A percentile compares a stretch with the other conserved stretches of the same genome.
phyloP scores from a whole-genome alignment of 2,113 vertebrate species.

The Triplophysa siluroides region DNA sequence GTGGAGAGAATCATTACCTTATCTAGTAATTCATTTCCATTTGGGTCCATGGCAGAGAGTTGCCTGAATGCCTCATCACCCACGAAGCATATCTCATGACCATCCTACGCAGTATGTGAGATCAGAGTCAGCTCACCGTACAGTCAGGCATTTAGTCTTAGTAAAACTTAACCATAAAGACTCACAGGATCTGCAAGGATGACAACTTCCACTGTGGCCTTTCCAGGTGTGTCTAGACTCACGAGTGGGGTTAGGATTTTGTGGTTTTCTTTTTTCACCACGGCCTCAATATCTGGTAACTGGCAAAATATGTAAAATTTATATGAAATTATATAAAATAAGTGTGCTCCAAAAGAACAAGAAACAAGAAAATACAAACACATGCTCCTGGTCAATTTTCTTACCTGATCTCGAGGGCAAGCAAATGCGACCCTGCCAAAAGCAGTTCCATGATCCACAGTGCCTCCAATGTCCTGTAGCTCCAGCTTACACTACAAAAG shows the following conservation, averaged over 20 bases:
- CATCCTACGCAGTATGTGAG: constrained; percentile 74
- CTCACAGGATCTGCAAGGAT: constrained; percentile 95
- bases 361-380: neutral
- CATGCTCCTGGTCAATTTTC: neutral
- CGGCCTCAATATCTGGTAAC: constrained; percentile 82
- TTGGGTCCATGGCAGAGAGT: constrained; percentile 85
- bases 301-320: too few species aligned
- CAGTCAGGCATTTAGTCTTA: neutral
- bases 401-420: constrained; percentile 87
- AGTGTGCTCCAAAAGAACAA: neutral
- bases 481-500: constrained; percentile 88
- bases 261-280: constrained; percentile 88
- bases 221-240: constrained; percentile 94
- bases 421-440: constrained; percentile 96
- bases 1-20: constrained; percentile 68
- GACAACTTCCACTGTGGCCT: constrained; percentile 94
- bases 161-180: constrained; percentile 16
- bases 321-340: neutral
- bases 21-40: constrained; percentile 81
- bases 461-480: constrained; percentile 71
- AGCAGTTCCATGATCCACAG: constrained; percentile 85
- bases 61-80: constrained; percentile 90
- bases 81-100: constrained; percentile 97
- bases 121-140: neutral
- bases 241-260: constrained; percentile 90